Base-by-base conservation (phyloP, 1,140 invertebrate genomes). In the Hylaeus volcanicus region DNA sequence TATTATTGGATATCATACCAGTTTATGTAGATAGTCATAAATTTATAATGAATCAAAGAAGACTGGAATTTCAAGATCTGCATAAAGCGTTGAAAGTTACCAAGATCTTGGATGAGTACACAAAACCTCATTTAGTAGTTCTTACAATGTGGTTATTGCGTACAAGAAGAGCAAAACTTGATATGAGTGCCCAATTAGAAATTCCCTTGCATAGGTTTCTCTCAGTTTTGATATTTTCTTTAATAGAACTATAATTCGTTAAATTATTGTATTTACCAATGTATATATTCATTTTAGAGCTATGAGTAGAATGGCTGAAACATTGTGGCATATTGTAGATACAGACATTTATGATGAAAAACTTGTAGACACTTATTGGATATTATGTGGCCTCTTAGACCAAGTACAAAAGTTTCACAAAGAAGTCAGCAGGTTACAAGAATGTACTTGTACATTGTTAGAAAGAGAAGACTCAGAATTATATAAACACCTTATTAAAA, bases 121-220 rank as follows among this genome's bases (percentile, higher is more conserved):
- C 94, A 15, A 93, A 95, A 55, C 94, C 94, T 85, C 92, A 95
- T 82, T 92, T 96, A 88, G 92, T 96, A 3, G 94, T 97, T 82
- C 91, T 97, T 45, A 95, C 95, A 56, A 97, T 98, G 96, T 97
- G 96, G 95, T 91, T 97, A 9, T 89, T 98, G 26, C 95, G 97
- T 88, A 94, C 94, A 77, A 95, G 95, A 81, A 93, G 94, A 79
- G 92, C 96, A n/a, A 95, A 95, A 61, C 94, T 95, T 86, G 94
- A 96, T 86, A 92, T 95, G n/a, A 92, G 92, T 77, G 86, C 86
- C 71, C 94, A 94, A 81, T 88, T 94, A 87, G 90, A 92, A 84
- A 88, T 89, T n/a, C 88, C 90, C 56, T 81, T 93, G n/a, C 84
- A 91, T 51, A 93, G 89, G 91, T 93, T 86, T 66, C 63, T 63